These are phyloP conservation scores for Typhlomys cinereus DNA, from an alignment of 2,113 vertebrate genomes.

Conservation along the genomic window DNA sequence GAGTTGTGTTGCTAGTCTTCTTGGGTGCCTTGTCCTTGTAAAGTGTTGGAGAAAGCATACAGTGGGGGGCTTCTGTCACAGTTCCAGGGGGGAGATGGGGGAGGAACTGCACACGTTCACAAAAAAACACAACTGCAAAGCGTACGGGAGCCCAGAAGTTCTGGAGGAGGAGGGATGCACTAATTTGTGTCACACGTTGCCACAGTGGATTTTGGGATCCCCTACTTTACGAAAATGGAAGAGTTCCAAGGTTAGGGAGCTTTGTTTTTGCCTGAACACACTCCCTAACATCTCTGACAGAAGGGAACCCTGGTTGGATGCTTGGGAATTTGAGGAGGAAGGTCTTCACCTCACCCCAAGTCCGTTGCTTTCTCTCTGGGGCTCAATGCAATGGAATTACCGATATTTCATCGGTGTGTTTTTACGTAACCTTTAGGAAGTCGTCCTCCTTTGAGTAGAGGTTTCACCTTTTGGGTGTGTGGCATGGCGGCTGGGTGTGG, in stretches of 20 bases:
- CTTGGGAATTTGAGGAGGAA: neutral
- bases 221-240: neutral
- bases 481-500: neutral
- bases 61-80: neutral
- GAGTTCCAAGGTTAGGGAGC: neutral
- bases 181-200: neutral
- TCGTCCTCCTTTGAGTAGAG: neutral
- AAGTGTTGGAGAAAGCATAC: neutral
- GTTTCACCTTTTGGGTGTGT: neutral
- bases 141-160: neutral
- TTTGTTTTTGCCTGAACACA: neutral
- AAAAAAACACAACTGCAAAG: neutral
- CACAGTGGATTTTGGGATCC: neutral
- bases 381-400: slow-evolving; percentile 49
- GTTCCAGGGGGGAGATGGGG: neutral
- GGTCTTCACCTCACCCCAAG: neutral
- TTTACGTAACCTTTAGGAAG: slow-evolving; percentile 51
- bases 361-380: slow-evolving; percentile 26
- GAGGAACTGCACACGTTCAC: too few relatives aligned
- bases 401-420: slow-evolving; percentile 44
- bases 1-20: neutral
- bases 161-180: neutral
- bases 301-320: neutral
- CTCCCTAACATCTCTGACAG: neutral
- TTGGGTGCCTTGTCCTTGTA: neutral